Base-by-base conservation (phyloP, 1,140 invertebrate genomes). In the Sitophilus oryzae region DNA sequence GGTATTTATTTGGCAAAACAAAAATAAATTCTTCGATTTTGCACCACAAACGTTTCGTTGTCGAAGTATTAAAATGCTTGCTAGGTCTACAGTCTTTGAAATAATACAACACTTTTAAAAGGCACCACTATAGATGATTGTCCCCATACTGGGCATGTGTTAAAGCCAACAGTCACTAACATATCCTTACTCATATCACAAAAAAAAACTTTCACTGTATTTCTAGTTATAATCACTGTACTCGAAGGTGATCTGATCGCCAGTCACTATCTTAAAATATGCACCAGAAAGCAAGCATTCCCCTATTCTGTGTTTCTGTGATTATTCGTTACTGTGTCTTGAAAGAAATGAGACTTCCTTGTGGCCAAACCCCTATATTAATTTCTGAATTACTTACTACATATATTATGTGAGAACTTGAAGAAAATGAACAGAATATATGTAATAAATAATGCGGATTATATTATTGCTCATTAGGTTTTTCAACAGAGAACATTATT, bases 261-360 rank as follows among this genome's bases (percentile, higher is more conserved):
- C 2, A 2, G 43, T 14, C 3, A 16, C 18, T 18, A n/a, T 16
- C 21, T 44, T 20, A 14, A 20, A 46, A 15, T 46, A 18, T 16
- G 19, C 16, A 34, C 15, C 9, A 34, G 19, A 35, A 30, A 46
- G 25, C 44, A 30, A 35, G 21, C 44, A 46, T 46, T 49, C 47
- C 25, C 47, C 25, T 38, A 8, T 36, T 48, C 35, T 49, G 35
- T 49, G 47, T 49, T 49, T 49, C 35, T 49, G 47, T 49, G 47
- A 49, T 49, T 37, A 19, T 18, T 20, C 4, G 3, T 42, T 5
- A 18, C n/a, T 42, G 2, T 42, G 10, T 22, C 20, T 11, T 20
- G 36, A 38, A 47, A 37, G 25, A 5, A 30, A 5, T 30, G 25
- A 38, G n/a, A 34, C n/a, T 49, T 49, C 47, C n/a, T 14, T n/a